phyloP scores from a whole-genome alignment of 2,888 invertebrate genomes.

The Macropis europaea region DNA sequence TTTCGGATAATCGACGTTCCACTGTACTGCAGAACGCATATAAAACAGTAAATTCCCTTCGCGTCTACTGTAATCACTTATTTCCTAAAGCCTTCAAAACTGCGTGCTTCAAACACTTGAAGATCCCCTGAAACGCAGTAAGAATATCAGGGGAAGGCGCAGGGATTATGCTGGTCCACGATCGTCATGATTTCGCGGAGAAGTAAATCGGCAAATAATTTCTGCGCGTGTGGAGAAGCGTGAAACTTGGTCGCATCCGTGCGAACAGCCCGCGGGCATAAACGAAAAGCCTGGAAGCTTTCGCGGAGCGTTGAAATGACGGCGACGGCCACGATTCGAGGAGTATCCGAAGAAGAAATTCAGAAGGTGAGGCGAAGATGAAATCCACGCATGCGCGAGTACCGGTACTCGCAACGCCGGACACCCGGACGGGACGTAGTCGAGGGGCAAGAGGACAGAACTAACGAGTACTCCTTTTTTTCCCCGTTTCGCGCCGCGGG shows the following conservation, averaged over 20 bases:
- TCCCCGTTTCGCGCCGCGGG: slow-evolving; percentile 5
- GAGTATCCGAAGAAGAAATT: slow-evolving; percentile 49
- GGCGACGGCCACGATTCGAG: slow-evolving; percentile 5
- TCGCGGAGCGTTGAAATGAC: slow-evolving; percentile 21
- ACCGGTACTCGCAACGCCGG: neutral
- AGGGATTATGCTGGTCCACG: neutral
- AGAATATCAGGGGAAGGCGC: too few species aligned
- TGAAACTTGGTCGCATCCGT: slow-evolving; percentile 46
- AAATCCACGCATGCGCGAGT: neutral
- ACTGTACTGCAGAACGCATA: too few species aligned
- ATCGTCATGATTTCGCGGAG: slow-evolving; percentile 3
- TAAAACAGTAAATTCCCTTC: too few species aligned
- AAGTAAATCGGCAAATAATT: slow-evolving; percentile 34
- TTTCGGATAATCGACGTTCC: too few species aligned
- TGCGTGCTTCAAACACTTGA: too few species aligned
- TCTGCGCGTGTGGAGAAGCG: slow-evolving; percentile 23
- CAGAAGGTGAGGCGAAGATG: slow-evolving; percentile 32
- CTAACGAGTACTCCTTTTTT: slow-evolving; percentile 41
- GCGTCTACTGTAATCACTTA: too few species aligned
- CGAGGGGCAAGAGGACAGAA: slow-evolving; percentile 17
- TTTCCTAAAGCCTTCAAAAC: too few species aligned
- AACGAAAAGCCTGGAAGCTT: slow-evolving; percentile 19
- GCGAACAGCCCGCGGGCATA: slow-evolving; percentile 40
- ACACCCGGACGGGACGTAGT: slow-evolving; percentile 7
- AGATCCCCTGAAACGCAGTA: too few species aligned